Base-by-base conservation (phyloP, 2,888 invertebrate species). In the Tineola bisselliella region DNA sequence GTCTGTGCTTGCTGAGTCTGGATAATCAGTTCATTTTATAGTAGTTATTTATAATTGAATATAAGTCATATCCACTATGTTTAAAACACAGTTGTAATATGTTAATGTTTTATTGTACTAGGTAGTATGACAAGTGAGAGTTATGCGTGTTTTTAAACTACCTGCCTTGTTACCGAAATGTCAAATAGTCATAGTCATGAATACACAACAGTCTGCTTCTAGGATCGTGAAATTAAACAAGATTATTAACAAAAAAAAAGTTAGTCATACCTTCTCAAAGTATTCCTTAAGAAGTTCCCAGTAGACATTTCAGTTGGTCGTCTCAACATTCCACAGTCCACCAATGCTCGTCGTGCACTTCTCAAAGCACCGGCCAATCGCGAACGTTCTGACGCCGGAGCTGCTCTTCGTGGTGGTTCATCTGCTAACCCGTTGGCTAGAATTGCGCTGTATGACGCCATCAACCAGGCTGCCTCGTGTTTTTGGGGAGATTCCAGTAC, bases 401-500 rank as follows among this genome's bases (percentile, higher is more conserved):
- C 93, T 43, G 84, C 84, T 25, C 86, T 74, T 0, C 86, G 69
- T 18, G 84, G 76, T 11, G 84, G 78, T 71, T 87, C 93, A 70
- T 95, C 94, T 0, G 92, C 92, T 61, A 95, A 90, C 88, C 94
- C 94, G 63, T 91, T 92, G 0, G 94, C 95, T 59, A 97, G 88
- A 8, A 91, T 88, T 0, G 97, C 96, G 69, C 93, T 96, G 77
- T 98, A 98, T 44, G 96, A 95, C 8, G 96, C 95, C 72, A 97
- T 96, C 56, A 97, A 83, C 70, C 95, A 94, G 0, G 96, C 97
- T 58, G 98, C 95, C 81, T 97, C 97, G 69, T 93, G 92, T 77
- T 97, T 96, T 70, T 95, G 94, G 0, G 90, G 80, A 0, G 96
- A 96, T 77, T 97, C 97, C 70, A 98, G 94, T 15, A 97, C 97